Evolutionary conservation across 2,797 vertebrate species (phyloP).

Genomic region (Alcedo atthis): DNA sequence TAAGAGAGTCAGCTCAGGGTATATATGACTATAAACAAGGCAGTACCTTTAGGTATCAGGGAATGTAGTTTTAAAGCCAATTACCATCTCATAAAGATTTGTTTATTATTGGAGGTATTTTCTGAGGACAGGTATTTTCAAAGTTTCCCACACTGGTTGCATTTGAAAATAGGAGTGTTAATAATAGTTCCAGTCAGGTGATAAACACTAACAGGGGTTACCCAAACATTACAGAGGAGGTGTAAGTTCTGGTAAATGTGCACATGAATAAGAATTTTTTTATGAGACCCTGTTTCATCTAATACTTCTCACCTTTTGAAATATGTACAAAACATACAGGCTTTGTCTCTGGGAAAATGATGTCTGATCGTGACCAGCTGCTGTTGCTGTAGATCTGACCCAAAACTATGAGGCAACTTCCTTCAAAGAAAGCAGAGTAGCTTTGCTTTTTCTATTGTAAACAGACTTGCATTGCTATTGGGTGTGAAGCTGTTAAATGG

Average conservation of each 20-base stretch:
- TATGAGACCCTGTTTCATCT: background rate
- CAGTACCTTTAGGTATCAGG: background rate
- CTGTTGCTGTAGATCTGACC: background rate
- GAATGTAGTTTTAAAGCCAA: background rate
- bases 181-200: background rate
- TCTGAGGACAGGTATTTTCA: background rate
- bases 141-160: background rate
- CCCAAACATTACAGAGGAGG: background rate
- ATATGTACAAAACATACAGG: background rate
- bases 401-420: background rate
- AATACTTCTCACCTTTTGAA: background rate
- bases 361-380: background rate
- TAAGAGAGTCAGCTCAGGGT: background rate
- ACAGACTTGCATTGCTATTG: background rate
- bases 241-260: background rate
- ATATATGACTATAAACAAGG: background rate
- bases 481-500: background rate
- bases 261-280: background rate
- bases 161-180: background rate
- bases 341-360: background rate
- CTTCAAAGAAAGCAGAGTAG: background rate
- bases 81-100: background rate
- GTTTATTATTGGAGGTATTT: background rate
- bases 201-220: background rate
- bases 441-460: background rate